Evolutionary conservation across 2,888 invertebrate species (phyloP).

Genomic region (Eupithecia tripunctaria): DNA sequence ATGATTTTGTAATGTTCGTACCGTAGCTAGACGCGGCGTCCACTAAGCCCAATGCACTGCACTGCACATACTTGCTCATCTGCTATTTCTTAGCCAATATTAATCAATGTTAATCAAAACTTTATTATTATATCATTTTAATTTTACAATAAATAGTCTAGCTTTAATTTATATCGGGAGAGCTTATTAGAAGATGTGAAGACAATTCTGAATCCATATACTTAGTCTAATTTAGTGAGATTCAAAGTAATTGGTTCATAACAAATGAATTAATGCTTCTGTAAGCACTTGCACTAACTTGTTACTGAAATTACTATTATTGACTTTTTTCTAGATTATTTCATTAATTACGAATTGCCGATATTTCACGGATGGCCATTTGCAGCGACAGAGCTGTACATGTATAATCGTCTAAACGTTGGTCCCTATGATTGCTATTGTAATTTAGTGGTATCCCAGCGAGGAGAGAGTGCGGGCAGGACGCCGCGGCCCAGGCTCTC

Average conservation of each 20-base stretch:
- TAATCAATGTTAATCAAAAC: background rate
- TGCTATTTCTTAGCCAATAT: background rate
- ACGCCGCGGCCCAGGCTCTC: conserved; percentile 78
- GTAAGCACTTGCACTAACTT: background rate
- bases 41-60: conserved; percentile 47
- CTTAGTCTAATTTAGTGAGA: background rate
- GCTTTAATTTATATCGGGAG: background rate
- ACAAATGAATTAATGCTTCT: background rate
- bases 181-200: background rate
- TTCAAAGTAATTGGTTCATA: background rate
- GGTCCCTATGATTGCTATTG: conserved; percentile 84
- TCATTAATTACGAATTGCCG: conserved; percentile 42
- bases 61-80: background rate
- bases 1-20: conserved; percentile 62
- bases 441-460: conserved; percentile 65
- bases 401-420: conserved; percentile 83
- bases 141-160: background rate
- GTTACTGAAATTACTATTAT: background rate
- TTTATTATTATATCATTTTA: background rate
- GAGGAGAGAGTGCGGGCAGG: conserved; percentile 65
- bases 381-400: conserved; percentile 68
- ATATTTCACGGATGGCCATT: conserved; percentile 63
- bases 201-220: background rate
- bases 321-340: background rate
- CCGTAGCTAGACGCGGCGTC: conserved; percentile 68